Base-by-base conservation (phyloP, 2,113 vertebrate genomes). In the Engystomops pustulosus region DNA sequence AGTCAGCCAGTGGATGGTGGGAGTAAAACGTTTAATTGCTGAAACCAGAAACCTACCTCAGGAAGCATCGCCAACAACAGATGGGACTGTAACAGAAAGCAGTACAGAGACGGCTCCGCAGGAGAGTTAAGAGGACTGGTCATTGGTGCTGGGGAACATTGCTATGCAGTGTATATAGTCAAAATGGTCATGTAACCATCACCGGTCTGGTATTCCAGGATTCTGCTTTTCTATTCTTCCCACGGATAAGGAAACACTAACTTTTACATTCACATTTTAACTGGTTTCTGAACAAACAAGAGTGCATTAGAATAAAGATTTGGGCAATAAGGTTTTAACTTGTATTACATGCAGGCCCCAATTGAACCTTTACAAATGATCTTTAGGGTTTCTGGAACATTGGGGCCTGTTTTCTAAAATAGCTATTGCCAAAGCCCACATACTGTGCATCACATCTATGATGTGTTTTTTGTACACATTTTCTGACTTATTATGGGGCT, bases 1-100 rank as follows among this genome's bases (percentile, higher is more conserved):
- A 88, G 97, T 99, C 88, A 96, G 95, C 90, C 97, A 97, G 86
- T 98, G 98, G 97, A 96, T 99, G 97, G 98, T 98, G 5, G 97
- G 96, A 0, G 91, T 99, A 30, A 99, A 99, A 83, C 93, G 96
- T 60, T 93, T 99, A 74, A 98, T 99, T 45, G 96, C 96, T 0
- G 96, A 98, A 90, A 93, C 88, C 0, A 94, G 92, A 76, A 94
- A 86, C 71, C 89, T 97, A 27, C 93, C 89, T 53, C 83, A 90
- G 7, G 86, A 76, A 0, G 88, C 87, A 17, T 72, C 78, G 0
- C 69, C 87, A 23, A 60, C 15, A 0, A 71, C 58, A 0, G 83
- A 84, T 0, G 9, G 84, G 34, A 15, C 41, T 1, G n/a, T 34
- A 45, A 20, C 12, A 34, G 83, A 70, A 12, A n/a, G 32, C 44